Conservation (phyloP, 2,797 vertebrate genomes). For the Austrolebias charrua region DNA sequence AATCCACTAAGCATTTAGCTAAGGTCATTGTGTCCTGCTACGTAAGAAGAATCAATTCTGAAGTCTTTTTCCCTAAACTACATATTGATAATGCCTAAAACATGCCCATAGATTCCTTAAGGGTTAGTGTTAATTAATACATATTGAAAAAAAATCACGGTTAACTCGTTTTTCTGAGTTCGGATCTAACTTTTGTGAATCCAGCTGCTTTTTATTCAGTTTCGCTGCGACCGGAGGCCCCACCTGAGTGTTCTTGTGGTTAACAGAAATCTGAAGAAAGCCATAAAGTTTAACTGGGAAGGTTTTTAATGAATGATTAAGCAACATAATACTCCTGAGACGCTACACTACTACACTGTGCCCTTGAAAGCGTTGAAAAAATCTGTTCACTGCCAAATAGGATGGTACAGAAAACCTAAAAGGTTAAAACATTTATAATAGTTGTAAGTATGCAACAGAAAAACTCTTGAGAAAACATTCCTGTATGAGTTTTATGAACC, state of each 20-base stretch:
- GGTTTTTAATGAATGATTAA: slow-evolving; percentile 36
- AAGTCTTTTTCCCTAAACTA: slow-evolving; percentile 18
- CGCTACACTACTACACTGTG: not conserved
- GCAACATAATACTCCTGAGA: not conserved
- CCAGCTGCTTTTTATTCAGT: not conserved
- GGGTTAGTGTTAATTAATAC: slow-evolving; percentile 28
- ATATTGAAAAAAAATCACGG: not conserved
- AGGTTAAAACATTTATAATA: not conserved
- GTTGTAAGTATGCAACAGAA: not conserved
- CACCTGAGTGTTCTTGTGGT: slow-evolving; percentile 4
- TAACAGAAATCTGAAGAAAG: slow-evolving; percentile 13
- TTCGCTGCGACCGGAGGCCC: not conserved
- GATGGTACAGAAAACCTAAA: not conserved
- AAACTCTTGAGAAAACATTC: not conserved
- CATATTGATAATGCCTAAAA: not conserved
- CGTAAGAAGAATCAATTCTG: slow-evolving; percentile 5
- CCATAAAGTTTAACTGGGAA: slow-evolving; percentile 32
- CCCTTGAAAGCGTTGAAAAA: slow-evolving; percentile 38
- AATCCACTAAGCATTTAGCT: slow-evolving; percentile 13
- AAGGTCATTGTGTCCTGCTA: slow-evolving; percentile 34
- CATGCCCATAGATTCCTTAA: not conserved
- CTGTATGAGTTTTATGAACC: not conserved
- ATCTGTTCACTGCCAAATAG: not conserved
- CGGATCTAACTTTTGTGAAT: not conserved
- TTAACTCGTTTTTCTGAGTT: slow-evolving; percentile 2